phyloP scores from a whole-genome alignment of 1,140 invertebrate genomes.

The Drosophila melanogaster region Release_6_plus_ISO1_MT NT_033777.3:28246501-28247000 shows the following conservation, averaged over 20 bases:
- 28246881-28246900: slow-evolving; percentile 15
- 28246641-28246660: too few relatives aligned
- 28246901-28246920: neutral
- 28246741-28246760: slow-evolving; percentile 27
- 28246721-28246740: neutral
- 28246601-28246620: too few relatives aligned
- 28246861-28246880: slow-evolving; percentile 53
- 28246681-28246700: too few relatives aligned
- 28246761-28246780: slow-evolving; percentile 14
- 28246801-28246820: slow-evolving; percentile 30
- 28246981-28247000: slow-evolving; percentile 65
- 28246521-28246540: too few relatives aligned
- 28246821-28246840: slow-evolving; percentile 82
- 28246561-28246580: too few relatives aligned
- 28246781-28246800: neutral
- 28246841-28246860: slow-evolving; percentile 80
- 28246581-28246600: too few relatives aligned
- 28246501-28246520: too few relatives aligned
- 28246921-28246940: slow-evolving; percentile 26
- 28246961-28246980: slow-evolving; percentile 41
- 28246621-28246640: too few relatives aligned
- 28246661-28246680: too few relatives aligned
- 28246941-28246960: slow-evolving; percentile 43
- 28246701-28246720: neutral
- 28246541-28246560: too few relatives aligned